These are phyloP conservation scores for Microchirus variegatus DNA, from an alignment of 2,797 vertebrate species.

Conservation along the genomic window DNA sequence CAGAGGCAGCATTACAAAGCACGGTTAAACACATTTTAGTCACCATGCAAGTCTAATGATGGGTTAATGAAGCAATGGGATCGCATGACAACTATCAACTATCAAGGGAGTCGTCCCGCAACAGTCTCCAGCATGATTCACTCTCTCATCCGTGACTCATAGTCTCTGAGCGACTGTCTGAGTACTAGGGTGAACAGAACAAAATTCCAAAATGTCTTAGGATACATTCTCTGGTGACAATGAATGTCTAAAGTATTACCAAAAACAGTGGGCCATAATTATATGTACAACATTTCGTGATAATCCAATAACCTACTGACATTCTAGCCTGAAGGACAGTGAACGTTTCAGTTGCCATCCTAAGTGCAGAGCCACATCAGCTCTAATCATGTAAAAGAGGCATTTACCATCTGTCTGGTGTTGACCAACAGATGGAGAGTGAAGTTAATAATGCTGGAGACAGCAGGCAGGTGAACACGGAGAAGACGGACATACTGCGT, in stretches of 20 bases:
- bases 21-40: conserved; percentile 43
- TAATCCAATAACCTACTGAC: no score
- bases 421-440: conserved; percentile 8
- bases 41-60: conserved; percentile 68
- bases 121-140: conserved; percentile 56
- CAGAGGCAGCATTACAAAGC: conserved; percentile 46
- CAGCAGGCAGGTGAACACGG: conserved; percentile 25
- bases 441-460: conserved; percentile 44
- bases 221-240: neutral
- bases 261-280: no score
- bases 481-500: conserved; percentile 24
- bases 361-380: neutral
- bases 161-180: neutral
- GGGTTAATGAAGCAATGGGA: conserved; percentile 62
- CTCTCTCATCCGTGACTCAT: conserved; percentile 21
- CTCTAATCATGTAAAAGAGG: neutral
- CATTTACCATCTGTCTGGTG: neutral
- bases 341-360: no score
- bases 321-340: no score
- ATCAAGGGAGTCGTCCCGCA: conserved; percentile 21
- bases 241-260: neutral
- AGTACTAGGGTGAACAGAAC: neutral
- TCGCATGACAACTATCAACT: conserved; percentile 25
- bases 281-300: no score
- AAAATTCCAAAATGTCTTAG: neutral